These are phyloP conservation scores for Psittacara wagleri DNA, from an alignment of 2,113 vertebrate genomes.

Conservation along the genomic window DNA sequence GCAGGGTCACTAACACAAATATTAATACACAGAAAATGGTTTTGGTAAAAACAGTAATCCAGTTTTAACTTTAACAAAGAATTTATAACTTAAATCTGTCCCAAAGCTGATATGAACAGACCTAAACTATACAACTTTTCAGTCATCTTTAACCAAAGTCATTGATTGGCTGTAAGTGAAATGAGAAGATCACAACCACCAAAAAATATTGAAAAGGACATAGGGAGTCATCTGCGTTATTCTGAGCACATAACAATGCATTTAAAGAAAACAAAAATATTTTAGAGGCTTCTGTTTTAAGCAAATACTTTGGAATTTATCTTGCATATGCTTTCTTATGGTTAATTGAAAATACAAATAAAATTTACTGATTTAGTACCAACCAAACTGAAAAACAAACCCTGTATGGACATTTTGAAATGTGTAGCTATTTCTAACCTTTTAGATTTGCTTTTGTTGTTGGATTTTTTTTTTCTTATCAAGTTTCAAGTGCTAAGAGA, in stretches of 20 bases:
- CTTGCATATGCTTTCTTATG: background rate
- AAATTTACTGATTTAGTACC: background rate
- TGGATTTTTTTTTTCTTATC: background rate
- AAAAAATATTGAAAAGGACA: background rate
- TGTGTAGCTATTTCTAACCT: background rate
- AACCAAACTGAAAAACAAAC: background rate
- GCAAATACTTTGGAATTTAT: background rate
- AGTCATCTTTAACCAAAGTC: background rate
- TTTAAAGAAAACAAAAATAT: background rate
- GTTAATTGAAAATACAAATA: background rate
- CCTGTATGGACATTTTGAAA: background rate
- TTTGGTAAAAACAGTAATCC: background rate
- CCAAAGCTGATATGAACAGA: background rate
- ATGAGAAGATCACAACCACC: background rate
- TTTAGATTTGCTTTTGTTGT: background rate
- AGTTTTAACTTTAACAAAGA: background rate
- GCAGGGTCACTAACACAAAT: background rate
- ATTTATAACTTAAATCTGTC: background rate
- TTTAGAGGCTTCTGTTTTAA: background rate
- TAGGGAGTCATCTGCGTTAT: background rate
- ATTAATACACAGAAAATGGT: background rate
- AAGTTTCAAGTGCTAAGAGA: background rate
- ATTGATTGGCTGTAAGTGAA: background rate
- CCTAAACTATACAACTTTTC: background rate
- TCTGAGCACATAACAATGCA: background rate